Conservation (phyloP, 2,113 vertebrate species). For the Cynopterus brachyotis region DNA sequence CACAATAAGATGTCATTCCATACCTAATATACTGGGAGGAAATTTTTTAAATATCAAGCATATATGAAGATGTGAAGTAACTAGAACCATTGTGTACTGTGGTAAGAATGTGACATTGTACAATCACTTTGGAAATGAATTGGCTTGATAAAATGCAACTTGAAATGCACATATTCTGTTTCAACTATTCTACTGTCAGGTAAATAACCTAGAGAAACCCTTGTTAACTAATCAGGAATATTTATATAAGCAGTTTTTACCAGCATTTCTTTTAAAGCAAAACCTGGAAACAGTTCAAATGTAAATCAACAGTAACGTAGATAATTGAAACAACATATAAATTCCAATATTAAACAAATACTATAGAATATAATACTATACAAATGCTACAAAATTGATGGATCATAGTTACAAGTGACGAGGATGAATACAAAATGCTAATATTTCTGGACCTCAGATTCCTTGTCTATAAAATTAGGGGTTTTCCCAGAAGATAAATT, state of each 20-base stretch:
- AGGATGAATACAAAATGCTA: background rate
- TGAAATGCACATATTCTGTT: background rate
- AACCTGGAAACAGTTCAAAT: background rate
- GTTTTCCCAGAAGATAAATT: background rate
- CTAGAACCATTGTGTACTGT: background rate
- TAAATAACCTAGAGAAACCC: background rate
- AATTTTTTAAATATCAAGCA: background rate
- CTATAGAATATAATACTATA: background rate
- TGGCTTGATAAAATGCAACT: background rate
- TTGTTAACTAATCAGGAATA: background rate
- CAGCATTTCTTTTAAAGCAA: background rate
- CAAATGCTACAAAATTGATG: background rate
- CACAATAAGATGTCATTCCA: background rate
- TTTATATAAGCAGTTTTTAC: background rate
- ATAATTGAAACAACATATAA: background rate
- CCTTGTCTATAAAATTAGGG: background rate
- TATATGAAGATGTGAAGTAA: background rate
- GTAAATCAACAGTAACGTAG: background rate
- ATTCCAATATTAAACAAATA: background rate
- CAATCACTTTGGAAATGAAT: background rate
- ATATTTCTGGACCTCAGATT: constrained; percentile 9
- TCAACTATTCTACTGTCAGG: background rate
- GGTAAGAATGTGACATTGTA: background rate
- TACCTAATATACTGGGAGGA: background rate
- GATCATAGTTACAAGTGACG: background rate